Conservation (phyloP, 2,113 vertebrate species). For the Neoarius graeffei region DNA sequence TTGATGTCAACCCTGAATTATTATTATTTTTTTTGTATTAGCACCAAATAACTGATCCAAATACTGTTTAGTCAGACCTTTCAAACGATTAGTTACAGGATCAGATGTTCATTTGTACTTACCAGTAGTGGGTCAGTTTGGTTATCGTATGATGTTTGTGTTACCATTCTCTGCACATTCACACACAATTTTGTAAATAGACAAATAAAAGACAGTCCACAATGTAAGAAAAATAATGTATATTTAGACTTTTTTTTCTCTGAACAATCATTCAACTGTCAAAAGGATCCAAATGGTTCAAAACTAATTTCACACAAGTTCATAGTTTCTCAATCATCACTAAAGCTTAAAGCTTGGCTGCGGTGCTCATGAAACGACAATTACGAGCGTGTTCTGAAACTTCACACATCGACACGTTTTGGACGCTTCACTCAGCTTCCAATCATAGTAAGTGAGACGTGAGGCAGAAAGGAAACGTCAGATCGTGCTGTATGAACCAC, state of each 20-base stretch:
- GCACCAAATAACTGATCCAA: background rate
- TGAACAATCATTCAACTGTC: constrained; percentile 62
- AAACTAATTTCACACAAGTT: constrained; percentile 65
- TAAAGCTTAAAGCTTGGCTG: constrained; percentile 57
- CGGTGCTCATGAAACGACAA: background rate
- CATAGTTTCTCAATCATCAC: constrained; percentile 63
- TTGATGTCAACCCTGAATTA: background rate
- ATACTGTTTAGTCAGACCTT: background rate
- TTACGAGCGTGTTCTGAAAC: background rate
- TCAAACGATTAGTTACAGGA: background rate
- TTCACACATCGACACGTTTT: background rate
- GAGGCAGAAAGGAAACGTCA: background rate
- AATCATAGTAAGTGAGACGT: background rate
- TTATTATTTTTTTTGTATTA: constrained; percentile 11
- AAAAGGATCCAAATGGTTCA: constrained; percentile 70
- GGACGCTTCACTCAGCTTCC: background rate
- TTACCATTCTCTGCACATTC: constrained; percentile 31
- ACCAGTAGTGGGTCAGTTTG: background rate
- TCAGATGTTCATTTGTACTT: background rate
- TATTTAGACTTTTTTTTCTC: constrained; percentile 65
- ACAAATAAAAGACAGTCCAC: constrained; percentile 54
- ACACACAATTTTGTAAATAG: constrained; percentile 48
- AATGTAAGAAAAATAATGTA: constrained; percentile 77
- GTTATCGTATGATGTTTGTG: constrained; percentile 11
- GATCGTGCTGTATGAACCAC: constrained; percentile 12